Evolutionary conservation across 1,140 invertebrate species (phyloP).

Genomic region (Aporrectodea caliginosa): DNA sequence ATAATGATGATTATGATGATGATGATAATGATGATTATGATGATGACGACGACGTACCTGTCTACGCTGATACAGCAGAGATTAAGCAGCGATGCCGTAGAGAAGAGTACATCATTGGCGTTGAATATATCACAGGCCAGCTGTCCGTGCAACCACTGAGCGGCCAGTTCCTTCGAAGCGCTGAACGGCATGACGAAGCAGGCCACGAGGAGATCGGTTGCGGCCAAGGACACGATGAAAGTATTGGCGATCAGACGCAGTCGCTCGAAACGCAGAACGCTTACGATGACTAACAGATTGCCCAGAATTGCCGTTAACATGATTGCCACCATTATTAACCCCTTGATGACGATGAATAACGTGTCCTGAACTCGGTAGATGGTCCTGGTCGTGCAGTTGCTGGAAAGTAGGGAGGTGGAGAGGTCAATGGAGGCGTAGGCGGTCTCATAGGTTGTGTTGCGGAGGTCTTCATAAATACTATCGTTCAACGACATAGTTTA

Average conservation of each 20-base stretch:
- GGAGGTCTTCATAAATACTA: not conserved
- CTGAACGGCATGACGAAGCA: slow-evolving; percentile 69
- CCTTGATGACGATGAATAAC: slow-evolving; percentile 21
- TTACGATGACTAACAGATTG: slow-evolving; percentile 87
- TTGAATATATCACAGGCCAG: slow-evolving; percentile 89
- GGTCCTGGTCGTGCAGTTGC: no score
- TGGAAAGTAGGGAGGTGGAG: no score
- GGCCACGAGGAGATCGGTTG: slow-evolving; percentile 88
- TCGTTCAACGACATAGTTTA: no score
- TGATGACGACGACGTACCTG: no score
- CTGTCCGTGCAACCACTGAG: slow-evolving; percentile 87
- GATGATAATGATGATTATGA: no score
- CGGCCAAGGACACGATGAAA: slow-evolving; percentile 88
- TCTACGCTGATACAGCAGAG: slow-evolving; percentile 73
- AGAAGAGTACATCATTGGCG: slow-evolving; percentile 90
- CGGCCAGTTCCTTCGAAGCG: slow-evolving; percentile 57
- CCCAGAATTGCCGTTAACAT: slow-evolving; percentile 84
- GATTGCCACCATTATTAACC: slow-evolving; percentile 41
- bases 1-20: no score
- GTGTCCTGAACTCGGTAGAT: no score
- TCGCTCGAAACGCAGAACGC: slow-evolving; percentile 52
- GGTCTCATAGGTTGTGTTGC: not conserved
- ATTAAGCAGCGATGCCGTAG: slow-evolving; percentile 88
- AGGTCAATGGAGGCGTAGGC: not conserved
- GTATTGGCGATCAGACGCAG: slow-evolving; percentile 87